Evolutionary conservation across 1,140 invertebrate species (phyloP).

Genomic region (Danaus melanippus): DNA sequence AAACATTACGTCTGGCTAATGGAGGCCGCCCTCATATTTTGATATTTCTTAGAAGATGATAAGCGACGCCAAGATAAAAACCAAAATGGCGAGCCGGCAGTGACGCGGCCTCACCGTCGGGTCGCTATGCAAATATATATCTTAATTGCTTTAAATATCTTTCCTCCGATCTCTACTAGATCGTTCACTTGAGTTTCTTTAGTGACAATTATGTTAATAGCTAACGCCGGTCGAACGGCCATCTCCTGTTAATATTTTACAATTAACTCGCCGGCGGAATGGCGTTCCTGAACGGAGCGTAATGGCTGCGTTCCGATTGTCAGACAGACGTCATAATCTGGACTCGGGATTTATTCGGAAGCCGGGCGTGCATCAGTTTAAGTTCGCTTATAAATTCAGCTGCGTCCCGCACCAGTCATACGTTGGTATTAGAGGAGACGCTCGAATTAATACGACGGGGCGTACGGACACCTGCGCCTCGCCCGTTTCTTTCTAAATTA

Average conservation of each 20-base stretch:
- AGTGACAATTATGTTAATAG: constrained; percentile 66
- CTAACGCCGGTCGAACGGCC: constrained; percentile 29
- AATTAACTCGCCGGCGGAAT: constrained; percentile 48
- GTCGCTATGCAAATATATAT: constrained; percentile 60
- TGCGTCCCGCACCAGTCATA: constrained; percentile 45
- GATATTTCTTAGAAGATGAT: constrained; percentile 52
- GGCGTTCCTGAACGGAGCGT: constrained; percentile 30
- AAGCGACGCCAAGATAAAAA: constrained; percentile 41
- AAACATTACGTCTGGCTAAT: constrained; percentile 45
- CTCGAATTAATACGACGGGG: constrained; percentile 62
- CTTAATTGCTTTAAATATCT: constrained; percentile 60
- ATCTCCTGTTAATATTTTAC: constrained; percentile 50
- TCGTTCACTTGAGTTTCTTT: constrained; percentile 59
- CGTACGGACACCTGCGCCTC: constrained; percentile 55
- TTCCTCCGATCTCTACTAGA: constrained; percentile 53
- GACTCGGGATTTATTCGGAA: constrained; percentile 42
- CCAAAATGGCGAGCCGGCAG: constrained; percentile 45
- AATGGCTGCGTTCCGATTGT: constrained; percentile 39
- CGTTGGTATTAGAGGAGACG: constrained; percentile 59
- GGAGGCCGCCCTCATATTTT: constrained; percentile 33
- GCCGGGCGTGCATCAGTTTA: constrained; percentile 31
- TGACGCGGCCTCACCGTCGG: constrained; percentile 37
- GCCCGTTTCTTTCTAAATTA: constrained; percentile 68
- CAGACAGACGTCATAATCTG: constrained; percentile 60
- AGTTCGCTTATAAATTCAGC: constrained; percentile 54